Base-by-base conservation (phyloP, 2,797 vertebrate species). In the Sebastolobus alascanus region DNA sequence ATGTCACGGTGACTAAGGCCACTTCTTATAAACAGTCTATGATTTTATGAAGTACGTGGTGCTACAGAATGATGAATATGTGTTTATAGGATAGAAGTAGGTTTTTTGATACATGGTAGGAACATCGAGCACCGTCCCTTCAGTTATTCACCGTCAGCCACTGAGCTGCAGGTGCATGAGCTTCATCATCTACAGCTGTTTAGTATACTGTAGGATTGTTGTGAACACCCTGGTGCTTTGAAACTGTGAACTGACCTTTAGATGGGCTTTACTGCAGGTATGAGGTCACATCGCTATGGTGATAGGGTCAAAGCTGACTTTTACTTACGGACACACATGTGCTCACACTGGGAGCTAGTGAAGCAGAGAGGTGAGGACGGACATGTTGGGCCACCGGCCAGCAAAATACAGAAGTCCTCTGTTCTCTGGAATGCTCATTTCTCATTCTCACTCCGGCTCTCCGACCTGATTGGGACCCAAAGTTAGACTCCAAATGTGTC, bases 401-500 rank as follows among this genome's bases (percentile, higher is more conserved):
- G 80, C 10, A 40, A 78, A 89, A 84, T 65, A 93, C 89, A 93
- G 80, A 86, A 68, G 70, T 85, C 84, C 87, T 89, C 90, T 94
- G 92, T 94, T 92, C 90, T 92, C 84, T 82, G 89, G 84, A 92
- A 90, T 90, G 83, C 69, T 83, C 65, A 40, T 80, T 59, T 38
- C 64, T 77, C 61, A 29, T 60, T 76, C 67, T 88, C 8, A 5
- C 80, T 70, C 70, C 43, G 22, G 4, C 38, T 75, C 67, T 54
- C 37, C 46, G 81, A 79, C 79, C 78, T 66, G 66, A 84, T 75
- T 72, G 55, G 25, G 68, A 61, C 46, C 43, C 40, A 72, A 25
- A 71, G 54, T 56, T 73, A 27, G 33, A 13, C 65, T n/a, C 12
- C 67, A 61, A 73, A 65, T 38, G 31, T 76, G 52, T 65, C 74